Base-by-base conservation (phyloP, 2,113 vertebrate species). In the Pleuronectes platessa region DNA sequence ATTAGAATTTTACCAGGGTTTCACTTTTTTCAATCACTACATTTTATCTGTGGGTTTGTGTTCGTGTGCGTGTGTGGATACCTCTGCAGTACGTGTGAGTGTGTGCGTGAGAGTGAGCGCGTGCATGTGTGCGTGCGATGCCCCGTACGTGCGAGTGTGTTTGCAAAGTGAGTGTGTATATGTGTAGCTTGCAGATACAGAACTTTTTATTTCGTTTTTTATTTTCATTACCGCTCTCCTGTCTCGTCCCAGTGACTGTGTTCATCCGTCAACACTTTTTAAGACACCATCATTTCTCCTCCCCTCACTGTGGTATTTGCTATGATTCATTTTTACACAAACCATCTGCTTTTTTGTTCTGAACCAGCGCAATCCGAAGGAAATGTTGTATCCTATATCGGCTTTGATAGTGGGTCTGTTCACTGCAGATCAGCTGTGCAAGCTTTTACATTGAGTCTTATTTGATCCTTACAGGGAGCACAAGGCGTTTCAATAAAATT, bases 21-120 rank as follows among this genome's bases (percentile, higher is more conserved):
- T 94, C 79, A 91, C 66, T 84, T 75, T 87, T 88, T 91, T 90
- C 88, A 90, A 86, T 87, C 90, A 92, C 79, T 90, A 84, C 86
- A 86, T 90, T 93, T 92, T 92, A 89, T 93, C 87, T 93, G 81
- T 94, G 86, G 85, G 88, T 90, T 86, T 90, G 83, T 90, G 92
- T 59, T 67, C 17, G 61, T 84, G 82, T 82, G 82, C 79, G 71
- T 82, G 86, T 73, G 82, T 86, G 82, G 45, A 81, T 37, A 78
- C 68, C 23, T 77, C 71, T 72, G 71, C 45, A 73, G 82, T 15
- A 72, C 49, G 56, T 21, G 61, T 21, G 61, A 64, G 71, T 67
- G 76, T 61, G 63, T 83, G 85, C 3, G 47, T 76, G 71, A 42
- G 84, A 62, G 78, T 75, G 79, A 71, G 74, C n/a, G 76, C 59